Base-by-base conservation (phyloP, 2,113 vertebrate species). In the Neoarius graeffei region DNA sequence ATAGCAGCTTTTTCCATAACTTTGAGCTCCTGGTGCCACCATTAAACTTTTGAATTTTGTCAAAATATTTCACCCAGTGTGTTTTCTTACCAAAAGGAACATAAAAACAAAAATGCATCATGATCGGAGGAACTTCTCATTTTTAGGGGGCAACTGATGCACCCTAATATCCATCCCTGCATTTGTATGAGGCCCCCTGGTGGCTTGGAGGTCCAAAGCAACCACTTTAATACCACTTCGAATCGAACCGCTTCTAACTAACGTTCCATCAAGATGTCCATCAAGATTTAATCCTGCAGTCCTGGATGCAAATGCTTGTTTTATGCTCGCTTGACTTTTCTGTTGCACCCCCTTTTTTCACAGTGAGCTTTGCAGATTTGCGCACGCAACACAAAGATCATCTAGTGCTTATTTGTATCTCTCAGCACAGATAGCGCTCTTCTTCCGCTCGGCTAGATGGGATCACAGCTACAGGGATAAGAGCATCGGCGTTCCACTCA, bases 381-480 rank as follows among this genome's bases (percentile, higher is more conserved):
- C 27, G 17, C 10, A 42, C 1, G 5, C 19, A n/a, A 73, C 74
- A 48, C 30, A 35, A 48, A 66, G 59, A 73, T 48, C 57, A 56
- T 73, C 66, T 42, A 20, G 57, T 62, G 57, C 56, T 54, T 83
- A 57, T 71, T 66, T 71, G 62, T 20, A 23, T 86, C 62, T 86
- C 50, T 82, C 79, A 81, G 35, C 7, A 59, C 30, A 79, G 76
- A 91, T 81, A 88, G 50, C 27, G 30, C 17, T 35, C 60, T 69
- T 83, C 67, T 86, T 86, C 79, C 71, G 64, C 80, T 85, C 62
- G 64, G 60, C 80, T 85, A 79, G 69, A 87, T 85, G 84, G 62
- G 81, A 90, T 90, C 69, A 86, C 23, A 80, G 77, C 89, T 86
- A 84, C 77, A 62, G 85, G 91, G 76, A 88, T 84, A 83, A 88